Conservation (phyloP, 1,140 invertebrate genomes). For the Drosophila nasuta region DNA sequence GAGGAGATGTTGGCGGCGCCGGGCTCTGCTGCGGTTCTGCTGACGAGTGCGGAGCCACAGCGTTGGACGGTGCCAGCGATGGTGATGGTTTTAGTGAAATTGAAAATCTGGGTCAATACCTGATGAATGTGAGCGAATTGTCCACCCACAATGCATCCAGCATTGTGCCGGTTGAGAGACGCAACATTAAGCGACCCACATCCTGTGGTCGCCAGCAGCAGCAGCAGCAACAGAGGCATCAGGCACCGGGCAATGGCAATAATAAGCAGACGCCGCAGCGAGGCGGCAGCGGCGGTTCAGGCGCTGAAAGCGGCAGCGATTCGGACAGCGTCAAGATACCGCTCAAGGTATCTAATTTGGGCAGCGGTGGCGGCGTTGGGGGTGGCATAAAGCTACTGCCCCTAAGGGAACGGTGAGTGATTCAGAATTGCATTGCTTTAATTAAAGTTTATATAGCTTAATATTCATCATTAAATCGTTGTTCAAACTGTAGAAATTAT, state of each 20-base stretch:
- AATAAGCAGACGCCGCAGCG: conserved; percentile 58
- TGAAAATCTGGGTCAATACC: conserved; percentile 85
- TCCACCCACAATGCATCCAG: conserved; percentile 58
- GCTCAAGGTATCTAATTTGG: conserved; percentile 84
- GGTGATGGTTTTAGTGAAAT: conserved; percentile 86
- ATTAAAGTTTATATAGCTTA: too few species aligned
- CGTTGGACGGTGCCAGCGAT: conserved; percentile 66
- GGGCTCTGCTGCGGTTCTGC: conserved; percentile 39
- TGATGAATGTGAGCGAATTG: conserved; percentile 76
- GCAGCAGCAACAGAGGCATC: conserved; percentile 45
- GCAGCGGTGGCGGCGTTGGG: conserved; percentile 60
- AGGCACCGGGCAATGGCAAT: conserved; percentile 72
- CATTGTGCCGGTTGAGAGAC: conserved; percentile 83
- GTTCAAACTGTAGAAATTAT: too few species aligned
- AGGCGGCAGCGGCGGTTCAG: conserved; percentile 77
- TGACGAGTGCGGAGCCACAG: conserved; percentile 58
- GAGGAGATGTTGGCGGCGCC: conserved; percentile 45
- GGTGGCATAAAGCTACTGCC: conserved; percentile 77
- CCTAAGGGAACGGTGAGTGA: conserved; percentile 88
- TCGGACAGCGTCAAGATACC: conserved; percentile 88
- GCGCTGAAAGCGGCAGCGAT: conserved; percentile 85
- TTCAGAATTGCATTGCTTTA: too few species aligned
- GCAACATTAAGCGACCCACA: conserved; percentile 79
- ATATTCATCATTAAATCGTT: too few species aligned
- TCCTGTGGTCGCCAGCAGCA: conserved; percentile 73